Conservation (phyloP, 2,888 invertebrate species). For the Protodeltote pygarga region DNA sequence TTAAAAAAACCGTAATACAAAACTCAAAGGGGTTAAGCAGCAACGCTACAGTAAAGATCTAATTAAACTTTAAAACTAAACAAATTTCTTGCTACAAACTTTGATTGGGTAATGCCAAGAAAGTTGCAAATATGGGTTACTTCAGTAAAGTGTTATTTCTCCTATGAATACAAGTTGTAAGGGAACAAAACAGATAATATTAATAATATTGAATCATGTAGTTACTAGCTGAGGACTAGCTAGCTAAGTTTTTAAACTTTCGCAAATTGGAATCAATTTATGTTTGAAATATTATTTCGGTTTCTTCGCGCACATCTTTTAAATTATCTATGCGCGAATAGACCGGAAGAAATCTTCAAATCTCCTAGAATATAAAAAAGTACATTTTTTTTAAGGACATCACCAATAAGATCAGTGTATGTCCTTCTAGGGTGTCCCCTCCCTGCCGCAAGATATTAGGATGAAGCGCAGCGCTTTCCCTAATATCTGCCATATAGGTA, state of each 20-base stretch:
- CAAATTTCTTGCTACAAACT: constrained; percentile 58
- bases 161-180: constrained; percentile 44
- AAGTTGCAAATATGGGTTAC: constrained; percentile 53
- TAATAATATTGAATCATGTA: constrained; percentile 29
- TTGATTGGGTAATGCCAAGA: constrained; percentile 57
- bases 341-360: too few relatives aligned
- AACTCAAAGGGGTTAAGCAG: constrained; percentile 24
- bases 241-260: neutral
- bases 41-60: constrained; percentile 43
- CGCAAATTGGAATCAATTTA: neutral
- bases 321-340: too few relatives aligned
- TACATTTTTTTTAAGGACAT: too few relatives aligned
- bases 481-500: too few relatives aligned
- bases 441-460: too few relatives aligned
- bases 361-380: too few relatives aligned
- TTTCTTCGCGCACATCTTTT: too few relatives aligned
- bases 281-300: too few relatives aligned
- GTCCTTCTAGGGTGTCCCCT: too few relatives aligned
- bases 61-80: constrained; percentile 59
- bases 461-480: too few relatives aligned
- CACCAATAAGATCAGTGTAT: too few relatives aligned
- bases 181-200: constrained; percentile 40
- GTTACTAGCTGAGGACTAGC: neutral
- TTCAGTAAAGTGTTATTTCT: constrained; percentile 48
- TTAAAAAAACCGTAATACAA: constrained; percentile 3